Base-by-base conservation (phyloP, 1,140 invertebrate species). In the Polypedilum pembai region DNA sequence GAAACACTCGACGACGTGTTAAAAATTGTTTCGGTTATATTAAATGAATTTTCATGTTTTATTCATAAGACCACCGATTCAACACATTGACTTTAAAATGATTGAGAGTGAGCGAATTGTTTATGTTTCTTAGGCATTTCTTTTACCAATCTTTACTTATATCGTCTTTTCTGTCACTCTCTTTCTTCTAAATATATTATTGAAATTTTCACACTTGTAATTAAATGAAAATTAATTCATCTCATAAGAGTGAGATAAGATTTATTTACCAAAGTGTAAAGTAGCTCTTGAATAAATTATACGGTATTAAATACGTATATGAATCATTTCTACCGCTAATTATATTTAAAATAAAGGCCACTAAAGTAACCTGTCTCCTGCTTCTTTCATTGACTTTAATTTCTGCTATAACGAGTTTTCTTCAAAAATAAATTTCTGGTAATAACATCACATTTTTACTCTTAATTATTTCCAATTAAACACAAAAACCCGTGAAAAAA, bases 401-500 rank as follows among this genome's bases (percentile, higher is more conserved):
- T 33, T 33, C 45, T 7, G 17, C 15, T 69, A 8, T 20, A 69
- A 21, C 18, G 65, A 69, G 65, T 69, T 7, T 69, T 20, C 8
- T 18, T 18, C 17, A 10, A 10, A 20, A 69, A 69, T 69, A 69
- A 69, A 69, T 18, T 69, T 69, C 65, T 21, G 7, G 65, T 69
- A 69, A 69, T 69, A 20, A 69, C 10, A 18, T 8, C 5, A 69
- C 17, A 69, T 69, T 69, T 69, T 69, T 69, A 33, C 65, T 69
- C 65, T 69, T 69, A 69, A 69, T 69, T 69, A 18, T 18, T 69
- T 21, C 65, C 65, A 69, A 69, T 69, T 69, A 69, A 69, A 69
- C 17, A 69, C 17, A 69, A 20, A 8, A 69, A 8, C 18, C 65
- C 65, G 65, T 69, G 65, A 69, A 69, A 69, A 56, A 69, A 20